Percentiles rank a stretch among this genome's conserved stretches.
phyloP scores from a whole-genome alignment of 2,797 vertebrate genomes.

The Tokudaia tokunoshimensis region DNA sequence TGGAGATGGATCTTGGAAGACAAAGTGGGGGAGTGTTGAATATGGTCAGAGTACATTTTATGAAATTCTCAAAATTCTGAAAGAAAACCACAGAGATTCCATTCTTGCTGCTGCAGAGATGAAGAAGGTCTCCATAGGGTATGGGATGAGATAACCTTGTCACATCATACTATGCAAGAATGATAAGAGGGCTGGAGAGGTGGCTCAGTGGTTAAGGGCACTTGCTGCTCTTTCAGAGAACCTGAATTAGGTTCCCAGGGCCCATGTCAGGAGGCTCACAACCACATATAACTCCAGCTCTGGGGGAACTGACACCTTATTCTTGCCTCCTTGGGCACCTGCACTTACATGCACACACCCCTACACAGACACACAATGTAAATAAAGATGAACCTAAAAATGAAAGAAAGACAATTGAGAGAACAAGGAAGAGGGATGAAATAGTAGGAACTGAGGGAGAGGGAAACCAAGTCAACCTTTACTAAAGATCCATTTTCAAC shows the following conservation, averaged over 20 bases:
- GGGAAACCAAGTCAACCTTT: neutral
- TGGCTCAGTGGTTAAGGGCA: neutral
- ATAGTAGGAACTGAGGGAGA: too few species aligned
- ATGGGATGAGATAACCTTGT: neutral
- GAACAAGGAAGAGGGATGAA: neutral
- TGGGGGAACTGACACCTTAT: neutral
- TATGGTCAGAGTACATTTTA: neutral
- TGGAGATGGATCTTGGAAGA: too few species aligned
- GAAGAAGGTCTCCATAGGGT: neutral
- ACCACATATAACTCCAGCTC: neutral
- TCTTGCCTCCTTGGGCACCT: neutral
- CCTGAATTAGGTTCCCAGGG: neutral
- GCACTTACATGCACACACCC: neutral
- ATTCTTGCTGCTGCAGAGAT: neutral
- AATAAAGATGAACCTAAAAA: neutral
- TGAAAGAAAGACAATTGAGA: neutral
- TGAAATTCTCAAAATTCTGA: too few species aligned
- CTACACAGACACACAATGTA: neutral
- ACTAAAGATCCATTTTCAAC: neutral
- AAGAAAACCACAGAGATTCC: too few species aligned
- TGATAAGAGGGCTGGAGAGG: neutral
- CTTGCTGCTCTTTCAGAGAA: neutral
- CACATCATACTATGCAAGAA: neutral
- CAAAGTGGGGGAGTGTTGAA: neutral
- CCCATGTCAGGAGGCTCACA: neutral